Evolutionary conservation across 2,888 invertebrate species (phyloP).

Genomic region (Scotopteryx bipunctaria): DNA sequence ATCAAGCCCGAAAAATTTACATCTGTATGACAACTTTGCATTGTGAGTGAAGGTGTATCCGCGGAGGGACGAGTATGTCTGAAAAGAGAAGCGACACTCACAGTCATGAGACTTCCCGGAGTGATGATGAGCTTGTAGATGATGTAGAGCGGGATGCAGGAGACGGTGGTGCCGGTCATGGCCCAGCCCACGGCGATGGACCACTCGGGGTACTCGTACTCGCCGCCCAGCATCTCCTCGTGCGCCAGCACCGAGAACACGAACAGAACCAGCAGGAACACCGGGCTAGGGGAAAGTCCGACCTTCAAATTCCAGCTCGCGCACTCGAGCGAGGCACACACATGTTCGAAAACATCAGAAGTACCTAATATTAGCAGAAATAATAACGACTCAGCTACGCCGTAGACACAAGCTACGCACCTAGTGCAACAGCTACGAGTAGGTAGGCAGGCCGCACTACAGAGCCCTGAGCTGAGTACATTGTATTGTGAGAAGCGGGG

Average conservation of each 20-base stretch:
- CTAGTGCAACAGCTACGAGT: too few species aligned
- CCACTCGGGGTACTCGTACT: conserved; percentile 91
- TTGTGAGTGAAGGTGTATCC: too few species aligned
- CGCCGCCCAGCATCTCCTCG: conserved; percentile 90
- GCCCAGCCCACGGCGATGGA: conserved; percentile 91
- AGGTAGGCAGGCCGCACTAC: background rate
- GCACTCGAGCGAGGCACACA: too few species aligned
- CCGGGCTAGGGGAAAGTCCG: conserved; percentile 82
- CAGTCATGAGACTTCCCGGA: conserved; percentile 80
- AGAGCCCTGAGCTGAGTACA: background rate
- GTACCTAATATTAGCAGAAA: too few species aligned
- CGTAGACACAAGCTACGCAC: background rate
- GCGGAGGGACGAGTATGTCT: background rate
- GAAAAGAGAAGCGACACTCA: conserved; percentile 40
- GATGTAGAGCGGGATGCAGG: conserved; percentile 93
- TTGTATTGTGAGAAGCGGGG: too few species aligned
- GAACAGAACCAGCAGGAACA: conserved; percentile 93
- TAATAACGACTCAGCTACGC: too few species aligned
- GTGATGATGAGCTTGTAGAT: conserved; percentile 89
- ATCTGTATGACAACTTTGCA: too few species aligned
- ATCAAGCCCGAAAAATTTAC: too few species aligned
- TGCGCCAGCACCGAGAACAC: conserved; percentile 92
- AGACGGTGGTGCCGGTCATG: conserved; percentile 92
- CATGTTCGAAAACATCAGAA: too few species aligned
- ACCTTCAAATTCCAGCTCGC: background rate